phyloP scores from a whole-genome alignment of 2,113 vertebrate species.

The Neodontobutis hainanensis region DNA sequence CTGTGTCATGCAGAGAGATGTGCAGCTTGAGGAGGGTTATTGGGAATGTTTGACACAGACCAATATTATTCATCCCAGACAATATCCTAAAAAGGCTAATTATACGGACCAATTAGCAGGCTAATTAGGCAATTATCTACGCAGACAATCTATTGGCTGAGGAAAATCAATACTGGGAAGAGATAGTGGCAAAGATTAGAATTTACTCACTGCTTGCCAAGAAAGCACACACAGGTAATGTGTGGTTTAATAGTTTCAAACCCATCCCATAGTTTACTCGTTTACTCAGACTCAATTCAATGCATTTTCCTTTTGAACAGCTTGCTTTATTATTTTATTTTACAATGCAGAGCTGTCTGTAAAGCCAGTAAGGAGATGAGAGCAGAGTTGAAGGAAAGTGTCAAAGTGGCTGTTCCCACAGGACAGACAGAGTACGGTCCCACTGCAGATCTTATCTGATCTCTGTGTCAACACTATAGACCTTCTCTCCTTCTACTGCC shows the following conservation, averaged over 20 bases:
- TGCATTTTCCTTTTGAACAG: slow-evolving; percentile 5
- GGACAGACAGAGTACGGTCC: slow-evolving; percentile 60
- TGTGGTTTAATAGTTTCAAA: slow-evolving; percentile 10
- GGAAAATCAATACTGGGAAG: slow-evolving; percentile 66
- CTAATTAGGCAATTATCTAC: slow-evolving; percentile 83
- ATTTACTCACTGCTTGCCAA: slow-evolving; percentile 51
- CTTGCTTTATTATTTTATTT: no score
- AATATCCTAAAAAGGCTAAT: slow-evolving; percentile 83
- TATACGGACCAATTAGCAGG: slow-evolving; percentile 78
- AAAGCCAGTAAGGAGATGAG: slow-evolving; percentile 27
- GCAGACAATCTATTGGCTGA: slow-evolving; percentile 72
- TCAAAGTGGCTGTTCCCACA: slow-evolving; percentile 64
- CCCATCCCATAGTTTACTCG: no score
- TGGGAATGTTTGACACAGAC: slow-evolving; percentile 63
- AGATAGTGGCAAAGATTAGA: slow-evolving; percentile 54
- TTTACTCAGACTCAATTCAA: neutral
- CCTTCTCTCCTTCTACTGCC: slow-evolving; percentile 47
- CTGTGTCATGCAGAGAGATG: slow-evolving; percentile 51
- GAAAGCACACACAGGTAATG: slow-evolving; percentile 18
- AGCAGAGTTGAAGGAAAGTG: slow-evolving; percentile 50
- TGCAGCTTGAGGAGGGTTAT: slow-evolving; percentile 53
- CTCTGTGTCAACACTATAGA: slow-evolving; percentile 61
- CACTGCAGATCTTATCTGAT: slow-evolving; percentile 73
- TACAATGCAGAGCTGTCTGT: neutral
- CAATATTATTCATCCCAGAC: slow-evolving; percentile 77